Evolutionary conservation across 1,140 invertebrate species (phyloP).

Genomic region (Holotrichia oblita): DNA sequence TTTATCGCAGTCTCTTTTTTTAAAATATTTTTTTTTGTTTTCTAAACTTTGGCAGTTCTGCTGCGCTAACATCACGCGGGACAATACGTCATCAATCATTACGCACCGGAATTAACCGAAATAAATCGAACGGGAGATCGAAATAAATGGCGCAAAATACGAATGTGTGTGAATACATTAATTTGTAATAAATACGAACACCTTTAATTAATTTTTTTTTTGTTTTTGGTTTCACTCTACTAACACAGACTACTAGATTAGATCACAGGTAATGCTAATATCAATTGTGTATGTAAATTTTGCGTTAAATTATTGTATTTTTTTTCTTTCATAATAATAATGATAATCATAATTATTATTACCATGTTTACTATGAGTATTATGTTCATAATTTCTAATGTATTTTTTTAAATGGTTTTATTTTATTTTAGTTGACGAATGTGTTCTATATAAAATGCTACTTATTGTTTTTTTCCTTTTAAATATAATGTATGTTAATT

Average conservation of each 20-base stretch:
- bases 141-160: not conserved
- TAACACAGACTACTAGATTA: constrained; percentile 11
- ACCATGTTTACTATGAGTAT: not conserved
- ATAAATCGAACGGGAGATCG: not conserved
- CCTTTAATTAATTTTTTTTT: no score
- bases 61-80: constrained; percentile 42
- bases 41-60: constrained; percentile 46
- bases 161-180: not conserved
- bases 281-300: not conserved
- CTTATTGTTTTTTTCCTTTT: not conserved
- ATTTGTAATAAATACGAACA: no score
- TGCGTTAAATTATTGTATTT: not conserved
- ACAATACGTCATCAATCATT: constrained; percentile 39
- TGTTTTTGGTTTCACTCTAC: not conserved
- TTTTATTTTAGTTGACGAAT: not conserved
- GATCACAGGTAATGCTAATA: constrained; percentile 22
- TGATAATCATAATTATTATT: not conserved
- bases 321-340: not conserved
- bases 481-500: not conserved
- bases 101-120: not conserved
- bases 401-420: not conserved
- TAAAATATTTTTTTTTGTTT: constrained; percentile 47
- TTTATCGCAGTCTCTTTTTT: constrained; percentile 62
- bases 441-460: not conserved
- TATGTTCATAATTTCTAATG: not conserved